Conservation (phyloP, 2,888 invertebrate species). For the Tenodera sinensis region DNA sequence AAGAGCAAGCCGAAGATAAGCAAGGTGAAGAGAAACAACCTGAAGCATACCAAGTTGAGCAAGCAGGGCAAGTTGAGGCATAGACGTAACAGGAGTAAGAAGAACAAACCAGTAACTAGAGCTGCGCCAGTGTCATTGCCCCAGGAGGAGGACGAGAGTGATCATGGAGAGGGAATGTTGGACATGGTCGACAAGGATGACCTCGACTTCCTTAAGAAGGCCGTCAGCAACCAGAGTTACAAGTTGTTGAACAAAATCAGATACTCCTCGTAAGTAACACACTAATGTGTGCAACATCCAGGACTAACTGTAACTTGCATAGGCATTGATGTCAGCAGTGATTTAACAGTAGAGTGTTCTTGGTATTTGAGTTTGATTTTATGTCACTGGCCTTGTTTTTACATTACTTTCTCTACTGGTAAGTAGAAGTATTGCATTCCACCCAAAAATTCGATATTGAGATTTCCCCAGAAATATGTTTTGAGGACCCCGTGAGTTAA, state of each 20-base stretch:
- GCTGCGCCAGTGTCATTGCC: background rate
- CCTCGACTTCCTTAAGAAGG: slow-evolving; percentile 50
- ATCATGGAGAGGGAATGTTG: slow-evolving; percentile 53
- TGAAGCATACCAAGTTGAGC: slow-evolving; percentile 55
- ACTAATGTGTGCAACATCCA: background rate
- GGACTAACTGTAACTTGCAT: too few species aligned
- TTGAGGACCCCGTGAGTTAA: too few species aligned
- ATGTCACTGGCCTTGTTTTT: too few species aligned
- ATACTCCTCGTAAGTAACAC: slow-evolving; percentile 21
- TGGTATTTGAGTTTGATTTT: too few species aligned
- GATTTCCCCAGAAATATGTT: too few species aligned
- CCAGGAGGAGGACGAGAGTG: slow-evolving; percentile 37
- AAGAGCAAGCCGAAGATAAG: slow-evolving; percentile 51
- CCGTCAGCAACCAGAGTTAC: slow-evolving; percentile 45
- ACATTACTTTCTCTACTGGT: too few species aligned
- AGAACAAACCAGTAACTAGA: slow-evolving; percentile 25
- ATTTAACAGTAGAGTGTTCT: too few species aligned
- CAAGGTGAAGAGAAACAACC: slow-evolving; percentile 55
- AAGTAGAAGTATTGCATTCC: too few species aligned
- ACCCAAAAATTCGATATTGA: too few species aligned
- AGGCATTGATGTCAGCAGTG: too few species aligned
- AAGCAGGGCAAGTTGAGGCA: slow-evolving; percentile 52
- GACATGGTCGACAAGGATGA: slow-evolving; percentile 59
- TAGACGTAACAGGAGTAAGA: slow-evolving; percentile 30
- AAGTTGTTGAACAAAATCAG: slow-evolving; percentile 26